Evolutionary conservation across 2,797 vertebrate genomes (phyloP).

Genomic region (Neosilurus mollespiculum): DNA sequence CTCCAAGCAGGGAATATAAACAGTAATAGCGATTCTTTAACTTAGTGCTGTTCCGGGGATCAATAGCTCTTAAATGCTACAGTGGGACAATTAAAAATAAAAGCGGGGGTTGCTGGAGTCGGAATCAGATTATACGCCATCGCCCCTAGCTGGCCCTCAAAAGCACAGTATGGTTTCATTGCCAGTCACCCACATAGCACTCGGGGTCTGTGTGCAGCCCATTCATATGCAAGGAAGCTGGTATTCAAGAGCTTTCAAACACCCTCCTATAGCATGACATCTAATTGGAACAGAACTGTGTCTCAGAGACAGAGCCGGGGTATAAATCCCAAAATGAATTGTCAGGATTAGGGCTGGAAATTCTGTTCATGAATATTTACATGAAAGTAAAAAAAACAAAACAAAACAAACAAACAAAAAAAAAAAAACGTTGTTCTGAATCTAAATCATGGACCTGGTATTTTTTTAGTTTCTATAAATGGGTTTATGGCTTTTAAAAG

Average conservation of each 20-base stretch:
- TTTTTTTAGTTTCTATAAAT: constrained; percentile 27
- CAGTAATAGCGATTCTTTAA: constrained; percentile 97
- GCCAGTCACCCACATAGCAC: constrained; percentile 74
- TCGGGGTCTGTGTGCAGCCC: constrained; percentile 71
- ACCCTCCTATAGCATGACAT: constrained; percentile 39
- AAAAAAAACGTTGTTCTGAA: constrained; percentile 1
- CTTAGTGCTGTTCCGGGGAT: constrained; percentile 96
- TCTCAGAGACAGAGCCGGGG: constrained; percentile 32
- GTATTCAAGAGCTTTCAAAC: constrained; percentile 64
- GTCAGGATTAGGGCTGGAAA: background rate
- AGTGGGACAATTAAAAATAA: constrained; percentile 99
- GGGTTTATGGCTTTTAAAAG: constrained; percentile 61
- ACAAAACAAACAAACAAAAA: no score
- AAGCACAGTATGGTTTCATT: constrained; percentile 81
- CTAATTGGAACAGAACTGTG: constrained; percentile 41
- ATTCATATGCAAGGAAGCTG: constrained; percentile 77
- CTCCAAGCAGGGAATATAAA: constrained; percentile 97
- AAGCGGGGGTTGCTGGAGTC: constrained; percentile 86
- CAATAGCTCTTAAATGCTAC: constrained; percentile 99
- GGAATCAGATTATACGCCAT: constrained; percentile 82
- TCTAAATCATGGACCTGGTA: background rate
- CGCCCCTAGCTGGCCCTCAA: constrained; percentile 80
- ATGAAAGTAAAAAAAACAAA: constrained; percentile 8
- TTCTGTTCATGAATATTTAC: constrained; percentile 15
- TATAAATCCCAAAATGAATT: constrained; percentile 7